Conservation (phyloP, 1,140 invertebrate genomes). For the Tribolium madens region DNA sequence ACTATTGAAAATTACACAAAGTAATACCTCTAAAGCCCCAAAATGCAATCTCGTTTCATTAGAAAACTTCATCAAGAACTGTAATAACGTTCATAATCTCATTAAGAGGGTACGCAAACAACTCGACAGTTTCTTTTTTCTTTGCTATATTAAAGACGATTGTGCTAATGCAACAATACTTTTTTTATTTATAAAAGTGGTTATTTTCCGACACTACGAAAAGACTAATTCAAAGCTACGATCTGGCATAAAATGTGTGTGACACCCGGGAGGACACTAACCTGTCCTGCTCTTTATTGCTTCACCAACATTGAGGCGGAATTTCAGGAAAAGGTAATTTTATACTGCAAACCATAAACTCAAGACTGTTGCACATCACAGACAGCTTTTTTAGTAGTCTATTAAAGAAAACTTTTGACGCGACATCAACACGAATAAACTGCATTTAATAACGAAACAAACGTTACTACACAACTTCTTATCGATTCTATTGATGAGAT, state of each 20-base stretch:
- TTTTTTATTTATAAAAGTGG: conserved; percentile 27
- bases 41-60: background rate
- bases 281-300: conserved; percentile 39
- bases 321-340: conserved; percentile 29
- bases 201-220: conserved; percentile 11
- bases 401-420: background rate
- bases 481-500: background rate
- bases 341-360: conserved; percentile 5
- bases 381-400: conserved; percentile 1
- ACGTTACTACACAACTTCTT: no score
- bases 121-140: background rate
- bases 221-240: conserved; percentile 34
- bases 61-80: background rate
- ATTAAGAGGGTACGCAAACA: background rate
- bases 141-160: background rate
- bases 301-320: conserved; percentile 22
- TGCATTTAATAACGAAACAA: background rate
- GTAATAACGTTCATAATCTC: background rate
- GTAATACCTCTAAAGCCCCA: background rate
- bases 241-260: conserved; percentile 34
- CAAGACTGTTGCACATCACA: conserved; percentile 24
- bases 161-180: background rate
- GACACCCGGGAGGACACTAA: conserved; percentile 39
- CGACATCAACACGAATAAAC: background rate
- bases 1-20: conserved; percentile 12